phyloP scores from a whole-genome alignment of 2,113 vertebrate genomes.

The Laterallus jamaicensis region DNA sequence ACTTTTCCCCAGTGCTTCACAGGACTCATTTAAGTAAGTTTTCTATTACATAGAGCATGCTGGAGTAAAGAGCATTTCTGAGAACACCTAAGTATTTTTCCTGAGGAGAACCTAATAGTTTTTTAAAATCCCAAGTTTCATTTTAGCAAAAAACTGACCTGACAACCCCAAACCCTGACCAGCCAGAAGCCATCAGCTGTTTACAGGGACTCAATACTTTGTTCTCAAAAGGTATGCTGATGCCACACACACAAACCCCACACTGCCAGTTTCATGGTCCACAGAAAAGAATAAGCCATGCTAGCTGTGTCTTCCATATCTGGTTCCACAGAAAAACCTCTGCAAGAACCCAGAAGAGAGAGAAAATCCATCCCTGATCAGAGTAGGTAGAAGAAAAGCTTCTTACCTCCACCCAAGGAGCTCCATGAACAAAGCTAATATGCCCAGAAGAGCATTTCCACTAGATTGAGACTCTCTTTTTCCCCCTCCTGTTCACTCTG shows the following conservation, averaged over 20 bases:
- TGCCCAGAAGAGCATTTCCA: accelerated
- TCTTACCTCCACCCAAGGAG: not conserved
- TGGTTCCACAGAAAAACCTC: not conserved
- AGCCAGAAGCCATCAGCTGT: not conserved
- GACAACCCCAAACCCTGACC: not conserved
- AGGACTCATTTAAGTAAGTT: not conserved
- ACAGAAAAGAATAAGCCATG: not conserved
- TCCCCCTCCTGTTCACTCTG: not conserved
- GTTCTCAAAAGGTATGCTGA: not conserved
- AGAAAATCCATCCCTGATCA: not conserved
- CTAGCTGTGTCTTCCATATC: not conserved
- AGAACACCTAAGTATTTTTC: not conserved
- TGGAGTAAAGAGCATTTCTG: not conserved
- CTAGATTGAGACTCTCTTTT: accelerated
- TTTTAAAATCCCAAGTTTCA: not conserved
- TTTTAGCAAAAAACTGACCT: not conserved
- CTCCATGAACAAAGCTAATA: conserved; percentile 21
- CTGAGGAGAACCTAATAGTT: not conserved
- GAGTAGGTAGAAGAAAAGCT: not conserved
- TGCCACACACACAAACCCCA: not conserved
- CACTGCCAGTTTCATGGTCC: not conserved
- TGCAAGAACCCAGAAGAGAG: not conserved
- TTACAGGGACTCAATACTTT: not conserved
- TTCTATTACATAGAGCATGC: not conserved
- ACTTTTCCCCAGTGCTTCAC: not conserved